Evolutionary conservation across 1,140 invertebrate species (phyloP).

Genomic region (Lasioglossum baleicum): DNA sequence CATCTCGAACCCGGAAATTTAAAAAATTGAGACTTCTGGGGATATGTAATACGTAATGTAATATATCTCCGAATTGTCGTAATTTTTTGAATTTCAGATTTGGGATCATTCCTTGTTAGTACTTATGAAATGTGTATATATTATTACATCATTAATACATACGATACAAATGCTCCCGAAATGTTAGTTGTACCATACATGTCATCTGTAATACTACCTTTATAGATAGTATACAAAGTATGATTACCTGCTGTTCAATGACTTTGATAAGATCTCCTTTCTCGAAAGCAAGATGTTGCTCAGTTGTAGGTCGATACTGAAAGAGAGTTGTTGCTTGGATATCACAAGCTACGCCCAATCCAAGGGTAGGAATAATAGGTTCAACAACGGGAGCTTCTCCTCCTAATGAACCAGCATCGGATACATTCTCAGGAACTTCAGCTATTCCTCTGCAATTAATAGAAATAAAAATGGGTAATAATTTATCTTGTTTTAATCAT

Average conservation of each 20-base stretch:
- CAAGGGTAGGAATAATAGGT: conserved; percentile 70
- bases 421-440: conserved; percentile 86
- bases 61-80: no score
- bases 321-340: conserved; percentile 82
- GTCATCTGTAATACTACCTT: not conserved
- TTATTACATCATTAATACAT: no score
- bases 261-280: conserved; percentile 86
- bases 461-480: not conserved
- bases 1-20: no score
- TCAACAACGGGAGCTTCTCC: conserved; percentile 73
- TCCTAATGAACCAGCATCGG: conserved; percentile 79
- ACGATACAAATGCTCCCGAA: no score
- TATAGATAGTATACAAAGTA: not conserved
- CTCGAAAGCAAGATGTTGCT: conserved; percentile 84
- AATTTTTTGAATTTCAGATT: no score
- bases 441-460: conserved; percentile 82
- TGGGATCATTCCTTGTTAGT: no score
- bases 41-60: no score
- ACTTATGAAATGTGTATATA: no score
- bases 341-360: conserved; percentile 75
- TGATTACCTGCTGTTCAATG: conserved; percentile 82
- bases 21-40: no score
- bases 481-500: not conserved
- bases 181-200: no score
- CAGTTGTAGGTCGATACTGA: conserved; percentile 85